Evolutionary conservation across 1,140 invertebrate genomes (phyloP).

Genomic region (Neomicropteryx cornuta): DNA sequence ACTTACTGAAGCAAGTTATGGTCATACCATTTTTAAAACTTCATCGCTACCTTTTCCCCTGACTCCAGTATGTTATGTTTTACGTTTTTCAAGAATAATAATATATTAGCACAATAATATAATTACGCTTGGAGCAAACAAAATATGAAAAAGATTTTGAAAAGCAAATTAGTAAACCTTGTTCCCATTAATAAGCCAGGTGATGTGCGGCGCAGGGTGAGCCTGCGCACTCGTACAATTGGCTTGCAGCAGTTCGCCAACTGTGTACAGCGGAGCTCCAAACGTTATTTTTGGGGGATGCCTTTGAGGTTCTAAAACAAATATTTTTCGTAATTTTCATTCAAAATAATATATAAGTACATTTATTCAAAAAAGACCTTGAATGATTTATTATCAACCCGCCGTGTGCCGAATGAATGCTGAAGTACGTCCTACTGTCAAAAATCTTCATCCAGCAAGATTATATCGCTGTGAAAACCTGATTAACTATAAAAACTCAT

Average conservation of each 20-base stretch:
- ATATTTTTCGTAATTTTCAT: too few species aligned
- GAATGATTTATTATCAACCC: too few species aligned
- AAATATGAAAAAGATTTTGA: conserved; percentile 1
- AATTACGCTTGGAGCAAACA: neutral
- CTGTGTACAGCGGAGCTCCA: conserved; percentile 51
- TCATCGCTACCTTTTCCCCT: too few species aligned
- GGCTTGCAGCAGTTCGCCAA: conserved; percentile 64
- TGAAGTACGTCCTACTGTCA: too few species aligned
- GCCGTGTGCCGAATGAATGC: too few species aligned
- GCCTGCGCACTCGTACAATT: conserved; percentile 70
- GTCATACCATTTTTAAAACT: too few species aligned
- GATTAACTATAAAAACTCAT: too few species aligned
- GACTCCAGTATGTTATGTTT: neutral
- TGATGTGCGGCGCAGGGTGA: conserved; percentile 63
- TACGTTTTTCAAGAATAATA: neutral
- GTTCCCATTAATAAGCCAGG: conserved; percentile 73
- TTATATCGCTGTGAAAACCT: too few species aligned
- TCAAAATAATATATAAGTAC: too few species aligned
- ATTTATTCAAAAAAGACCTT: too few species aligned
- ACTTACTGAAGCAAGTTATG: too few species aligned
- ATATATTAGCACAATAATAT: neutral
- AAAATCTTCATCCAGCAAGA: too few species aligned
- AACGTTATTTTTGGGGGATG: conserved; percentile 61
- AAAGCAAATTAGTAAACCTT: conserved; percentile 44
- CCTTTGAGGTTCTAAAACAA: conserved; percentile 56